These are phyloP conservation scores for Geococcyx californianus DNA, from an alignment of 2,113 vertebrate species.

Conservation along the genomic window DNA sequence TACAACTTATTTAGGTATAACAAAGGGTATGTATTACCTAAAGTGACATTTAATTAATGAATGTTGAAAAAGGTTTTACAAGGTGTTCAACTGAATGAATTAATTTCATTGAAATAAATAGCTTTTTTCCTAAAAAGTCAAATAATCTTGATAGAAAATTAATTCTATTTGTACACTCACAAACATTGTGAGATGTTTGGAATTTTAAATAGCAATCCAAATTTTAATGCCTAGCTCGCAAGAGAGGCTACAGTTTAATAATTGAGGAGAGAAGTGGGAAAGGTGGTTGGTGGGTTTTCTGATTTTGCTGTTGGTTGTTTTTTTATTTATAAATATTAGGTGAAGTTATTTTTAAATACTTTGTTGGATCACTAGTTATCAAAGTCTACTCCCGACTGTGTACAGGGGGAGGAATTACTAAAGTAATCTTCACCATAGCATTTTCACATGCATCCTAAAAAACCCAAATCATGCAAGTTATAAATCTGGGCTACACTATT, in stretches of 20 bases:
- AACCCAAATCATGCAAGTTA: neutral
- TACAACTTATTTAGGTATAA: neutral
- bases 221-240: neutral
- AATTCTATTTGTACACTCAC: neutral
- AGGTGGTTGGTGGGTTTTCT: neutral
- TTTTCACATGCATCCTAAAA: neutral
- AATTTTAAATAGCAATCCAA: neutral
- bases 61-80: neutral
- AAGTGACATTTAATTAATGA: neutral
- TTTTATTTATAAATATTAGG: neutral
- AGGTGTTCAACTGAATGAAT: neutral
- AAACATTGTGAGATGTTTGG: neutral
- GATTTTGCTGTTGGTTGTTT: neutral
- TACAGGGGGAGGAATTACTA: neutral
- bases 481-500: neutral
- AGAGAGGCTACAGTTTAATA: neutral
- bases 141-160: neutral
- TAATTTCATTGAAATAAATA: neutral
- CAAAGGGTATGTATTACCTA: neutral
- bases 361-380: neutral
- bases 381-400: neutral
- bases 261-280: rapidly evolving
- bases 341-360: neutral
- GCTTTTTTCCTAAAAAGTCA: neutral
- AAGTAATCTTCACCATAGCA: neutral